Conservation (phyloP, 2,888 invertebrate species). For the Dryadula phaetusa region DNA sequence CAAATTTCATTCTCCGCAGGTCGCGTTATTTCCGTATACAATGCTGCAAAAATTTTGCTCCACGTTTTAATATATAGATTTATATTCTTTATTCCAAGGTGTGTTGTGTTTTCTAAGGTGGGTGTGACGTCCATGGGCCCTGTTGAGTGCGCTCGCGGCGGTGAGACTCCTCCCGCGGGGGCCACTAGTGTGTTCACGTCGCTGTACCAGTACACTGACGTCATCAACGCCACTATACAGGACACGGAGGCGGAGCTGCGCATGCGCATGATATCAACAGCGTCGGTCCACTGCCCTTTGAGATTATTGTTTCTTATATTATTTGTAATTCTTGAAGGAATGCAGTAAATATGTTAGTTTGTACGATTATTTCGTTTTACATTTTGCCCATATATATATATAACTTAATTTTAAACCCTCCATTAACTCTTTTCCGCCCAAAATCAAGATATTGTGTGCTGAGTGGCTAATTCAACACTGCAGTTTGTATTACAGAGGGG, state of each 20-base stretch:
- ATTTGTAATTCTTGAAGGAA: slow-evolving; percentile 4
- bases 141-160: slow-evolving; percentile 55
- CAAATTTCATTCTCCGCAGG: too few relatives aligned
- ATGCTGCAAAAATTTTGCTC: too few relatives aligned
- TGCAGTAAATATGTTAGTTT: not conserved
- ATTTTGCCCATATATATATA: not conserved
- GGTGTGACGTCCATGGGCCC: slow-evolving; percentile 74
- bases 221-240: slow-evolving; percentile 64
- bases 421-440: too few relatives aligned
- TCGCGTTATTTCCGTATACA: too few relatives aligned
- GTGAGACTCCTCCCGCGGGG: slow-evolving; percentile 43
- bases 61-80: too few relatives aligned
- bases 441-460: too few relatives aligned
- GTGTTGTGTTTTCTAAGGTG: slow-evolving; percentile 51
- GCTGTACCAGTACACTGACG: slow-evolving; percentile 60
- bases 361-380: not conserved
- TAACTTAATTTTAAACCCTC: too few relatives aligned
- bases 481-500: too few relatives aligned
- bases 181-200: slow-evolving; percentile 71
- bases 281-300: not conserved
- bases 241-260: slow-evolving; percentile 56
- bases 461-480: too few relatives aligned
- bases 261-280: slow-evolving; percentile 50
- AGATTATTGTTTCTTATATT: not conserved
- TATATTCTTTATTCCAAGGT: too few relatives aligned